Base-by-base conservation (phyloP, 2,888 invertebrate genomes). In the Patella ulyssiponensis region DNA sequence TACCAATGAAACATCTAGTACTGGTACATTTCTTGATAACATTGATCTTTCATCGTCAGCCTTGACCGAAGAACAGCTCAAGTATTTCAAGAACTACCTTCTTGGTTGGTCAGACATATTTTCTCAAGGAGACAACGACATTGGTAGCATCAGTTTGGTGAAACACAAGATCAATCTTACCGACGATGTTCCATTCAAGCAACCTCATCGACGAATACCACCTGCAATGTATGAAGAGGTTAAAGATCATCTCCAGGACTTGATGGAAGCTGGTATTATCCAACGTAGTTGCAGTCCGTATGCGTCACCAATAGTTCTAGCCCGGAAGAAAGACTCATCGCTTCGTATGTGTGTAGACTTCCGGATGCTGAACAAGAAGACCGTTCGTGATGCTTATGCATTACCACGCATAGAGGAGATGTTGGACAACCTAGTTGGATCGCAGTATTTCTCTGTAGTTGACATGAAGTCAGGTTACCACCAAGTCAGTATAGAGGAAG, bases 401-500 rank as follows among this genome's bases (percentile, higher is more conserved):
- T 69, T 75, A 53, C 77, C 77, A 14, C 51, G 75, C 15, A 27
- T 77, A 15, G 74, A 77, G 23, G 74, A 77, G 20, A 20, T 56
- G 12, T 53, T 77, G 58, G 77, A 77, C 23, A 23, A 51, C 12
- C 44, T 77, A 3, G 17, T 52, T 11, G 77, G 77, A n/a, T 7
- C 53, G 14, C 64, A 20, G 14, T 75, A 27, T 56, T 75, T 58
- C 58, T 58, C 58, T 58, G 58, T 58, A n/a, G 15, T 58, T 5
- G 58, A 58, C n/a, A 58, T 58, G 58, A 58, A 58, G n/a, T n/a
- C 17, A 1, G 58, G 58, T 58, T 58, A 58, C n/a, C n/a, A 58
- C 58, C 58, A 58, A 15, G n/a, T 58, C 1, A 58, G 58, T 58
- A 58, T 58, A 0, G 17, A n/a, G 15, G 58, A 58, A n/a, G 58